A percentile compares a stretch with the other conserved stretches of the same genome.
phyloP scores from a whole-genome alignment of 2,113 vertebrate species.

The Aleadryas rufinucha region DNA sequence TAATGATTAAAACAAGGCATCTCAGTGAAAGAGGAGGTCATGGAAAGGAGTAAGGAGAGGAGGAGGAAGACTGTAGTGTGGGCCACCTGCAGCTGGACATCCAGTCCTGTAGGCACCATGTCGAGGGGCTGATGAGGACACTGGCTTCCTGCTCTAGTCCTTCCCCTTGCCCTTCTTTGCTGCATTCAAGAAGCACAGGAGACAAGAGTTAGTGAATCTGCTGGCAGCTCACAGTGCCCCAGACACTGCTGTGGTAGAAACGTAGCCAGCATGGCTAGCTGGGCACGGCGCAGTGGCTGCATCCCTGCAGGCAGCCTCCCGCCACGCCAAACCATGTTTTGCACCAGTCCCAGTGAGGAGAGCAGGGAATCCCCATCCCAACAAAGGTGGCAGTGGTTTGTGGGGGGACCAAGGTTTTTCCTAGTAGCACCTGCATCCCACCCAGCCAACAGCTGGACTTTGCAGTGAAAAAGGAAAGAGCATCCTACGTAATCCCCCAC shows the following conservation, averaged over 20 bases:
- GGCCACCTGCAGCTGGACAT: neutral
- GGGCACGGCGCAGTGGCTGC: fast-evolving
- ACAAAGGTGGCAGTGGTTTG: neutral
- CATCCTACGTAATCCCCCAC: fast-evolving
- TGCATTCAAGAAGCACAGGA: slow-evolving; percentile 59
- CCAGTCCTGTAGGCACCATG: neutral
- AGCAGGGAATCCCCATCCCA: neutral
- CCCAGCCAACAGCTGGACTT: neutral
- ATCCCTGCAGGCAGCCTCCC: neutral
- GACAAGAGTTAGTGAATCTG: neutral
- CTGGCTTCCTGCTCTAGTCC: slow-evolving; percentile 58
- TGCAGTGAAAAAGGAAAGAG: neutral
- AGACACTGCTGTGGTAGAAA: neutral
- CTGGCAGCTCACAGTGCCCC: neutral
- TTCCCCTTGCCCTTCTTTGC: slow-evolving; percentile 85
- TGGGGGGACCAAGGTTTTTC: neutral
- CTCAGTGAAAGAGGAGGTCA: slow-evolving; percentile 35
- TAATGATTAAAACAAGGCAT: slow-evolving; percentile 69
- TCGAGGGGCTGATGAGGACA: neutral
- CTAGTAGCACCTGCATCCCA: neutral
- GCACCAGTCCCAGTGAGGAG: neutral
- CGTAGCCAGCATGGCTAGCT: fast-evolving
- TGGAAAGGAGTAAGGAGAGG: neutral
- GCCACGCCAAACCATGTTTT: neutral
- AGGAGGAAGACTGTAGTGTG: slow-evolving; percentile 4